Evolutionary conservation across 2,797 vertebrate species (phyloP), one percentile per base, ranked within the genome.

Genomic region (Pipistrellus pipistrellus): DNA sequence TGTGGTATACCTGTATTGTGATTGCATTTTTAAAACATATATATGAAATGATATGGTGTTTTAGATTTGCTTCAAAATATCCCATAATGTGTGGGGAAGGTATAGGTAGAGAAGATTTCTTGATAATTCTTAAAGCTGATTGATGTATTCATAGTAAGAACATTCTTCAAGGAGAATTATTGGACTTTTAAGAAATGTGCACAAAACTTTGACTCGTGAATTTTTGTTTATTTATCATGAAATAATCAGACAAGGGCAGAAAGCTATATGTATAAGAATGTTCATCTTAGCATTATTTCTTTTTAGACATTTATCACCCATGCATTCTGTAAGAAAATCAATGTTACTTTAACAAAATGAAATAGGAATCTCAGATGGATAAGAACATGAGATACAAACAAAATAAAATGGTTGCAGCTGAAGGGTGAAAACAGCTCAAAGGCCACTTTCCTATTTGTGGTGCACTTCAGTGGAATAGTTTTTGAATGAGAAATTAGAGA

Each of bases 181-280:
- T 71, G 35, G 27, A 30, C 57, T 93, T 84, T 75, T n/a, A 2
- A 78, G 88, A 92, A 90, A 84, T 75, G 48, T 69, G 11, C 17
- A 35, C 15, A 44, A 21, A 92, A 77, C 27, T 85, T 27, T 96
- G 82, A 48, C 17, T 35, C 80, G 30, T 30, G 38, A 75, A 46
- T 62, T 75, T 94, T 32, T 85, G 55, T 93, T 87, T 62, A 92
- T 87, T 78, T 84, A 62, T 68, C 57, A 92, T 55, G 57, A 75
- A 55, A 86, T 62, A 94, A 64, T 66, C 85, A 93, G 64, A 85
- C 17, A 85, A 78, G 38, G 66, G 6, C 35, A 92, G 66, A 84
- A 94, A 90, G n/a, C 41, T 80, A 0, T 46, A 82, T 38, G 55
- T 38, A 82, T 27, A 82, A 53, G 41, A 93, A 91, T 62, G 69